Conservation (phyloP, 2,797 vertebrate species). For the Picus viridis region DNA sequence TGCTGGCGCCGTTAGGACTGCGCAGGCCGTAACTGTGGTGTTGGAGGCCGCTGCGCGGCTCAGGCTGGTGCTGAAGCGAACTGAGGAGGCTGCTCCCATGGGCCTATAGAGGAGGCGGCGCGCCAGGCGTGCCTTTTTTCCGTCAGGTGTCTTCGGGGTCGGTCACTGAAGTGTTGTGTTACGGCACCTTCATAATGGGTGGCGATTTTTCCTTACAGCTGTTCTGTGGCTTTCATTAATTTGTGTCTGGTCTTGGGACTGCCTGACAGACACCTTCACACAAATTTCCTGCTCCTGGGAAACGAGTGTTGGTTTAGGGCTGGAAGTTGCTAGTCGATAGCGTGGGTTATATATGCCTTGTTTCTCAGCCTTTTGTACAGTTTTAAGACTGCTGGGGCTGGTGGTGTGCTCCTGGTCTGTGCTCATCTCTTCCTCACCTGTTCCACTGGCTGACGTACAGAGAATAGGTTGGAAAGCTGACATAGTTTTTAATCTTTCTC, state of each 20-base stretch:
- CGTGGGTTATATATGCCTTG: fast-evolving
- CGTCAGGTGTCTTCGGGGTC: fast-evolving
- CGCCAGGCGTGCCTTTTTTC: fast-evolving
- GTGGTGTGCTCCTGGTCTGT: fast-evolving
- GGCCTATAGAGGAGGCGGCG: fast-evolving
- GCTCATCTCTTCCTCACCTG: fast-evolving
- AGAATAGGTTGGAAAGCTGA: too few relatives aligned
- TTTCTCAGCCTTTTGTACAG: fast-evolving
- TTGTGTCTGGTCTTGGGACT: fast-evolving
- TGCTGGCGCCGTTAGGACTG: too few relatives aligned
- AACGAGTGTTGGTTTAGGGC: fast-evolving
- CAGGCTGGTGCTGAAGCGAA: too few relatives aligned
- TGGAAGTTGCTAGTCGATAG: fast-evolving
- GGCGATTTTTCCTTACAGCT: fast-evolving
- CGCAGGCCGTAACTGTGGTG: too few relatives aligned
- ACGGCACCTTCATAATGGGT: fast-evolving
- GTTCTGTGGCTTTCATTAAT: fast-evolving
- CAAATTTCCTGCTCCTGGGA: fast-evolving
- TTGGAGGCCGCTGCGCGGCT: too few relatives aligned
- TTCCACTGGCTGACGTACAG: fast-evolving
- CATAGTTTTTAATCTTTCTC: neutral
- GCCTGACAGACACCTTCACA: fast-evolving
- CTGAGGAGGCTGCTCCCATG: fast-evolving
- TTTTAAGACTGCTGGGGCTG: fast-evolving
- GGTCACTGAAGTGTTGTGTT: fast-evolving